Percentiles rank a stretch among this genome's conserved stretches.
Conservation (phyloP, 2,797 vertebrate genomes). For the Pangasius mekongensis region DNA sequence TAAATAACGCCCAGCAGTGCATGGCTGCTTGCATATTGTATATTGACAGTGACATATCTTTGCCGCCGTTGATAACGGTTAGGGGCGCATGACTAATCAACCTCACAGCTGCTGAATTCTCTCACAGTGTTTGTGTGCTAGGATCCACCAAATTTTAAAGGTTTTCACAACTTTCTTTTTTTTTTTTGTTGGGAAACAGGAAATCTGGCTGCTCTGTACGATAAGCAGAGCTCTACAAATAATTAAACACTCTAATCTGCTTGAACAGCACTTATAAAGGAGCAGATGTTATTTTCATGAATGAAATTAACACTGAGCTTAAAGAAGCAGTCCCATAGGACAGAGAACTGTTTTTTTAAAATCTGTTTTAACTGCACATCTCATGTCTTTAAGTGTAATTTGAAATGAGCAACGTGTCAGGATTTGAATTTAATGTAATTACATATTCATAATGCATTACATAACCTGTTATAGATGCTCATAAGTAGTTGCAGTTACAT, state of each 20-base stretch:
- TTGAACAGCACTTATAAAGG: constrained; percentile 12
- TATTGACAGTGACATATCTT: constrained; percentile 43
- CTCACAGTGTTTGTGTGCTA: neutral
- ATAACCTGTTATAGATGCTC: neutral
- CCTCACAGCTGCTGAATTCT: constrained; percentile 23
- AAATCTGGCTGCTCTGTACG: constrained; percentile 17
- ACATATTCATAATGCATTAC: neutral
- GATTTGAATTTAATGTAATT: constrained; percentile 2
- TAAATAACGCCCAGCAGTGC: constrained; percentile 29
- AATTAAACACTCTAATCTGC: constrained; percentile 29
- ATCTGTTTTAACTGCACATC: neutral
- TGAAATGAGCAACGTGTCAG: neutral
- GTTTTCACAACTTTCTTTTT: neutral
- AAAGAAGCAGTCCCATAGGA: neutral
- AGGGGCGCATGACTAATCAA: constrained; percentile 37
- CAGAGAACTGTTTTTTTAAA: neutral
- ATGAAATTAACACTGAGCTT: neutral
- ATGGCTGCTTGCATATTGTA: constrained; percentile 41
- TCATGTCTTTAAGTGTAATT: neutral
- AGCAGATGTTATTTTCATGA: constrained; percentile 37
- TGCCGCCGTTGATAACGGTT: constrained; percentile 25
- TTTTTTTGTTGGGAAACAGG: neutral
- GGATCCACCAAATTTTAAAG: neutral
- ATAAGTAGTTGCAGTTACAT: neutral
- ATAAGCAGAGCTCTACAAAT: constrained; percentile 26